Evolutionary conservation across 2,113 vertebrate genomes (phyloP).

Genomic region (Megalops atlanticus): DNA sequence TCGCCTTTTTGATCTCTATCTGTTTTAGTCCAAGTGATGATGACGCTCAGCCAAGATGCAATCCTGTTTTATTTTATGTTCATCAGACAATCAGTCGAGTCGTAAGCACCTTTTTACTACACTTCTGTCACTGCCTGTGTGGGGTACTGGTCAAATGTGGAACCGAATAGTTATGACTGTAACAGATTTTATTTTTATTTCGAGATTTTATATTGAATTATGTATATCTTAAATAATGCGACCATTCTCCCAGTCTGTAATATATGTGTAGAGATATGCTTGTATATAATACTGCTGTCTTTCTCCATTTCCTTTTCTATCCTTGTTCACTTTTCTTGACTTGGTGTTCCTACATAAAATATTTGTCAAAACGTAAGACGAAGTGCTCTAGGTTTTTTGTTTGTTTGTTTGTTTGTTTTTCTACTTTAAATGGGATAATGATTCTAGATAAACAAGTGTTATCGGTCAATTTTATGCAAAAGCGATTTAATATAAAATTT

Average conservation of each 20-base stretch:
- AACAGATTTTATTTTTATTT: slow-evolving; percentile 99
- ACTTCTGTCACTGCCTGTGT: slow-evolving; percentile 99
- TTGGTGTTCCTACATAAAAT: slow-evolving; percentile 86
- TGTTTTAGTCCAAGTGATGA: slow-evolving; percentile 75
- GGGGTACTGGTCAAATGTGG: slow-evolving; percentile 98
- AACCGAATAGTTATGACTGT: slow-evolving; percentile 99
- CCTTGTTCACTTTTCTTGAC: slow-evolving; percentile 81
- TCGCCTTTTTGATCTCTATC: slow-evolving; percentile 68
- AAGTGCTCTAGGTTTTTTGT: slow-evolving; percentile 72
- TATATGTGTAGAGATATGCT: slow-evolving; percentile 99
- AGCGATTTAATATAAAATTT: slow-evolving; percentile 68
- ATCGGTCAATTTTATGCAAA: slow-evolving; percentile 85
- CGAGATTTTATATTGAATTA: slow-evolving; percentile 99
- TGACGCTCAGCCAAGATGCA: slow-evolving; percentile 84
- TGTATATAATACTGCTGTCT: slow-evolving; percentile 97
- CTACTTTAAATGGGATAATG: slow-evolving; percentile 63
- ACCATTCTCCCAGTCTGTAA: slow-evolving; percentile 99
- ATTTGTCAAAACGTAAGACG: slow-evolving; percentile 80
- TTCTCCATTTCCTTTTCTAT: slow-evolving; percentile 78
- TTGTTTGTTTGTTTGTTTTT: slow-evolving; percentile 66
- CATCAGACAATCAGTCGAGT: slow-evolving; percentile 99
- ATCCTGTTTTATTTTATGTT: slow-evolving; percentile 84
- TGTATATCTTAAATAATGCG: slow-evolving; percentile 99
- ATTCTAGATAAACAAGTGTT: slow-evolving; percentile 68
- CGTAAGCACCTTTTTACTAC: slow-evolving; percentile 98